A percentile compares a stretch with the other conserved stretches of the same genome.
Evolutionary conservation across 2,113 vertebrate genomes (phyloP).

Genomic region (Dolichallabes microphthalmus): DNA sequence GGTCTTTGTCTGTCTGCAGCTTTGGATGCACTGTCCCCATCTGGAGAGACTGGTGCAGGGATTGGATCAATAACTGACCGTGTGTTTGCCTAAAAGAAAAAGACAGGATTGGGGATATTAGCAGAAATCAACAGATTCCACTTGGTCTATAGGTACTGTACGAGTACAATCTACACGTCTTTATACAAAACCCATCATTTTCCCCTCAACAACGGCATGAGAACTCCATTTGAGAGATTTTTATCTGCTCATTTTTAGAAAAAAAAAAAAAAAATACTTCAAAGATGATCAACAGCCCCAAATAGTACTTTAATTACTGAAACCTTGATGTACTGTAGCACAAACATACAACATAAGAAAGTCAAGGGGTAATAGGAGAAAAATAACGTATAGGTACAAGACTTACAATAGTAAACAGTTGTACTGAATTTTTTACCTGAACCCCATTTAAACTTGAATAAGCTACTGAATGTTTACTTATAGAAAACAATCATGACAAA

Average conservation of each 20-base stretch:
- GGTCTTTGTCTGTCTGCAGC: conserved; percentile 83
- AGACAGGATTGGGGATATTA: neutral
- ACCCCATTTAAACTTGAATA: neutral
- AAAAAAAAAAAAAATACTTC: neutral
- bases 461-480: neutral
- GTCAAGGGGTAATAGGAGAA: neutral
- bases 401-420: neutral
- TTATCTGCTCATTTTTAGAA: neutral
- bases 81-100: conserved; percentile 81
- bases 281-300: neutral
- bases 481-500: neutral
- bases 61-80: conserved; percentile 94
- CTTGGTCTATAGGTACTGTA: too few relatives aligned
- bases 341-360: neutral
- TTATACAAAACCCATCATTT: neutral
- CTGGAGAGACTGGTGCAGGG: conserved; percentile 78
- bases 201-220: too few relatives aligned
- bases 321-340: neutral
- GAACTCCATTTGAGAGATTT: neutral
- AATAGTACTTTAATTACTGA: neutral
- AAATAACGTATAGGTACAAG: neutral
- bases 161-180: neutral
- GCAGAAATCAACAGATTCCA: neutral
- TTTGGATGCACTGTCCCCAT: conserved; percentile 79
- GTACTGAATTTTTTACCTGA: neutral